These are phyloP conservation scores for Oscheius sp. DNA, from an alignment of 2,888 invertebrate species.

Conservation along the genomic window DNA sequence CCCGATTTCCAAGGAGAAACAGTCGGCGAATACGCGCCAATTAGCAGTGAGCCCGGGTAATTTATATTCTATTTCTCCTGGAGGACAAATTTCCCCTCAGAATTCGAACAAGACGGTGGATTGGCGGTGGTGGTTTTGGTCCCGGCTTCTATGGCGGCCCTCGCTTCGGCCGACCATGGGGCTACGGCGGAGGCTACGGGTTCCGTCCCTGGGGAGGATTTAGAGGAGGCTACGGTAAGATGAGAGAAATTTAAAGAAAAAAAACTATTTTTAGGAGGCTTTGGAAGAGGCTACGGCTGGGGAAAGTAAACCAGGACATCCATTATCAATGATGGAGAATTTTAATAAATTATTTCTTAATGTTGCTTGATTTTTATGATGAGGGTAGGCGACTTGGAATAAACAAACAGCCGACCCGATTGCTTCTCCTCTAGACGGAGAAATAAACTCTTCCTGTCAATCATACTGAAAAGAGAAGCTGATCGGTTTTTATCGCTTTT, in stretches of 20 bases:
- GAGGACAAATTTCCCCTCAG: not conserved
- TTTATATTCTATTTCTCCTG: not conserved
- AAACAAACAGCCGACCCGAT: no score
- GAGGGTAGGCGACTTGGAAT: no score
- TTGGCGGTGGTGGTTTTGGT: not conserved
- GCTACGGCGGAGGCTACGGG: not conserved
- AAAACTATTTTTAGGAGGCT: not conserved
- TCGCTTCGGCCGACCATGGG: no score
- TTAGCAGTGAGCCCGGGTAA: not conserved
- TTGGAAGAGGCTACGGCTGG: constrained; percentile 8
- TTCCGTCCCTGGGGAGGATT: no score
- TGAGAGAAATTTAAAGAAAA: not conserved
- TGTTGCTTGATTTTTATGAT: no score
- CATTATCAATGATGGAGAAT: no score
- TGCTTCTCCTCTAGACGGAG: no score
- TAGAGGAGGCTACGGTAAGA: not conserved
- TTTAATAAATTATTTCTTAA: no score
- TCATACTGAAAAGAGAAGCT: no score
- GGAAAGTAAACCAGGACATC: constrained; percentile 18
- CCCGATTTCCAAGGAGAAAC: not conserved
- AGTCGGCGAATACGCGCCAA: not conserved
- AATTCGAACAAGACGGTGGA: not conserved
- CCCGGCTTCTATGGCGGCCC: no score
- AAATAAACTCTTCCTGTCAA: no score
- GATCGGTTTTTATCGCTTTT: no score